phyloP scores from a whole-genome alignment of 2,888 invertebrate species.

The Trachelus stipa region DNA sequence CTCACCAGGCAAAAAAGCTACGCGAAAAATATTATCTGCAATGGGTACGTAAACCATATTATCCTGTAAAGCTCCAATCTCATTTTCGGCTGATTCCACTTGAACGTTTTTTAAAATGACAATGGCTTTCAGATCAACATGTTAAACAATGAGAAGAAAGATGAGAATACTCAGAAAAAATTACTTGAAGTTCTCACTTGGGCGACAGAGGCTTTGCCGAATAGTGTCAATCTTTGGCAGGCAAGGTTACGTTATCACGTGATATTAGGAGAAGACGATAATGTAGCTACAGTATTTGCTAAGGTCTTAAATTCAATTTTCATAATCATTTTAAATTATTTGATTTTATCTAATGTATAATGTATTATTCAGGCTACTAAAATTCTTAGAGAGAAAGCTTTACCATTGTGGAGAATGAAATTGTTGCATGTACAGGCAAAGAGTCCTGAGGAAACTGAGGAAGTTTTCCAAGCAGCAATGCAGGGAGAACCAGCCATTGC shows the following conservation, averaged over 20 bases:
- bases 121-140: conserved; percentile 48
- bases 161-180: conserved; percentile 47
- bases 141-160: conserved; percentile 45
- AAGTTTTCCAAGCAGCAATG: conserved; percentile 65
- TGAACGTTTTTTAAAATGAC: too few relatives aligned
- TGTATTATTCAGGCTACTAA: conserved; percentile 49
- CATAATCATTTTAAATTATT: not conserved
- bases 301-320: conserved; percentile 45
- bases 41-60: conserved; percentile 58
- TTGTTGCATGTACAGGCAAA: conserved; percentile 60
- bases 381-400: conserved; percentile 61
- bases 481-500: conserved; percentile 69
- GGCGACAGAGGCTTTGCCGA: conserved; percentile 66
- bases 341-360: not conserved
- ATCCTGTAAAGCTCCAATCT: too few relatives aligned
- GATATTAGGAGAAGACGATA: conserved; percentile 62
- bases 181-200: conserved; percentile 59
- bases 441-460: conserved; percentile 60
- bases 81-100: too few relatives aligned
- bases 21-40: conserved; percentile 68
- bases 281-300: conserved; percentile 64
- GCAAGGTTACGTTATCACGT: conserved; percentile 68
- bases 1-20: conserved; percentile 67
- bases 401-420: conserved; percentile 67
- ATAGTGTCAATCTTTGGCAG: conserved; percentile 69